phyloP scores from a whole-genome alignment of 2,888 invertebrate species.

The Sinodicranocentrus sp. region DNA sequence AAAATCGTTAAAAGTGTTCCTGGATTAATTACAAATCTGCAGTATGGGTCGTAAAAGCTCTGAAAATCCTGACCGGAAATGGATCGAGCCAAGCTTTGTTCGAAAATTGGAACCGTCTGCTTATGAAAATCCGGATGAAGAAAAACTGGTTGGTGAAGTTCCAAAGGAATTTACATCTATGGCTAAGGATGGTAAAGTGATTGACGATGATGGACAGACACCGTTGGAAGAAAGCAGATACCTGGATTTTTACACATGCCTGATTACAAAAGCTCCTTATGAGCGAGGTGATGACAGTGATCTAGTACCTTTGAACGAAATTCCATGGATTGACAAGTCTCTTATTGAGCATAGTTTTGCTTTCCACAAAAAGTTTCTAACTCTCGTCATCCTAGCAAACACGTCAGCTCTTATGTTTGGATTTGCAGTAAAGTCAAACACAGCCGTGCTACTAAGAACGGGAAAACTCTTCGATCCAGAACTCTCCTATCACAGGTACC shows the following conservation, averaged over 20 bases:
- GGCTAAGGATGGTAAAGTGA: background rate
- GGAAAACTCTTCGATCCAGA: slow-evolving; percentile 77
- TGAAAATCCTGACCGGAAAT: no score
- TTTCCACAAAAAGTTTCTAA: slow-evolving; percentile 56
- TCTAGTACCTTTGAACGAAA: slow-evolving; percentile 47
- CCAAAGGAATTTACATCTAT: background rate
- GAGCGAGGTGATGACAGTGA: slow-evolving; percentile 63
- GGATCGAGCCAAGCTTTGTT: no score
- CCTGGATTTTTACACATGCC: slow-evolving; percentile 34
- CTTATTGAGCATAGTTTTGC: slow-evolving; percentile 53
- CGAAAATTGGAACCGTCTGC: no score
- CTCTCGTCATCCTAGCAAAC: slow-evolving; percentile 61
- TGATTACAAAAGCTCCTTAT: slow-evolving; percentile 69
- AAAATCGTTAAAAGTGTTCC: no score
- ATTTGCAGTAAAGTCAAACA: slow-evolving; percentile 67
- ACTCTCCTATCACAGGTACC: slow-evolving; percentile 77
- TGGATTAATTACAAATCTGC: no score
- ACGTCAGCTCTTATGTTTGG: slow-evolving; percentile 69
- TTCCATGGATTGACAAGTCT: slow-evolving; percentile 69
- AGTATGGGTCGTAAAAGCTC: no score
- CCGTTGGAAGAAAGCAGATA: background rate
- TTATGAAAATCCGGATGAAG: no score
- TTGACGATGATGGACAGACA: background rate
- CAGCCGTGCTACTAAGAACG: slow-evolving; percentile 75
- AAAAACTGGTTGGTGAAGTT: no score